Conservation (phyloP, 1,140 invertebrate genomes). For the Copidosoma floridanum region DNA sequence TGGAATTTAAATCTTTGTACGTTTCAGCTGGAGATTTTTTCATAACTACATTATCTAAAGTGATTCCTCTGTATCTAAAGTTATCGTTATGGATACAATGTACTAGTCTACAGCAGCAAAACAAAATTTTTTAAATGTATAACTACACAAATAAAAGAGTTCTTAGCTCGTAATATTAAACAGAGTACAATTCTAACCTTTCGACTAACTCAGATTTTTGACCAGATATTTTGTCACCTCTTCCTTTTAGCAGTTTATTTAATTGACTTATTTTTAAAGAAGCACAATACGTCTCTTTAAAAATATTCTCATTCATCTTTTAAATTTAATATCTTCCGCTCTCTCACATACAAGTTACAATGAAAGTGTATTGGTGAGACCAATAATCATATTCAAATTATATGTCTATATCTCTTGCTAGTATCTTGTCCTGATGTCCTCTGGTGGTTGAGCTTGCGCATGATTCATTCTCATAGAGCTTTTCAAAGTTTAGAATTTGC, state of each 20-base stretch:
- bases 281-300: not conserved
- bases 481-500: too few relatives aligned
- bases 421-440: too few relatives aligned
- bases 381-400: too few relatives aligned
- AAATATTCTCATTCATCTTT: too few relatives aligned
- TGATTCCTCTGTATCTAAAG: not conserved
- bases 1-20: not conserved
- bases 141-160: not conserved
- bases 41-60: not conserved
- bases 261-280: not conserved
- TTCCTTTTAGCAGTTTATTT: not conserved
- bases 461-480: too few relatives aligned
- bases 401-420: too few relatives aligned
- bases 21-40: not conserved
- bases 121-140: not conserved
- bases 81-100: not conserved
- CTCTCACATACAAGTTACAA: too few relatives aligned
- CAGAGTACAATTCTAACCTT: not conserved
- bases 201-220: not conserved
- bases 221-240: not conserved
- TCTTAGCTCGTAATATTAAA: not conserved
- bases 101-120: not conserved
- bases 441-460: too few relatives aligned
- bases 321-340: too few relatives aligned
- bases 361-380: too few relatives aligned